Evolutionary conservation across 2,888 invertebrate genomes (phyloP), one percentile per base, ranked within the genome.

Genomic region (Agrotis segetum): DNA sequence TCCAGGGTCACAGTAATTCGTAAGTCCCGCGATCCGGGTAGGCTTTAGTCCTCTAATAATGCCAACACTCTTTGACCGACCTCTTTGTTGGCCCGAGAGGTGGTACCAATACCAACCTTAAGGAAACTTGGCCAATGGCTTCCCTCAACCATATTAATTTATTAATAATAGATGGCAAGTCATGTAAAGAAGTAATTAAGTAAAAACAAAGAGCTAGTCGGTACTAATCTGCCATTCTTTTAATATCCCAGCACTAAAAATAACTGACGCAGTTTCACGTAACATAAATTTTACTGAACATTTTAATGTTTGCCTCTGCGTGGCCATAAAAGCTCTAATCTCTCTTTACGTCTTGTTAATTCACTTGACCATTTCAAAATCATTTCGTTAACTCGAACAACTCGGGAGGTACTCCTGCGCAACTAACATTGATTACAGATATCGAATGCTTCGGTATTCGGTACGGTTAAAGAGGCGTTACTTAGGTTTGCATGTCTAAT

Each of bases 351-450:
- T 93, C 93, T 95, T 89, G 93, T 94, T 94, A 94, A 92, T 86
- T 90, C 90, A 91, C 88, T 88, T 83, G 87, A 92, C 92, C 94
- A 92, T 95, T 93, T 93, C 92, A 92, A 93, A 95, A 94, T 90
- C 93, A 93, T 91, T 90, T 82, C 74, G 89, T 88, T 91, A 91
- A 92, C 89, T 88, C 85, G 84, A 85, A 85, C 82, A 55, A 85
- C 84, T 71, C 60, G 60, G 53, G 67, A 67, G 55, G 62, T 74
- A 63, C 67, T 69, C 55, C 63, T 58, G 64, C 74, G 86, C 88
- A 89, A 89, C 86, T 75, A 83, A 88, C 92, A 94, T 94, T 89
- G 90, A 93, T 93, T 94, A 88, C 78, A 82, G 83, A 88, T 89
- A 88, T 90, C 87, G 85, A 87, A 89, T 88, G 88, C 87, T 85